Evolutionary conservation across 2,888 invertebrate species (phyloP), one percentile per base, ranked within the genome.

Genomic region (Anticlea derivata): DNA sequence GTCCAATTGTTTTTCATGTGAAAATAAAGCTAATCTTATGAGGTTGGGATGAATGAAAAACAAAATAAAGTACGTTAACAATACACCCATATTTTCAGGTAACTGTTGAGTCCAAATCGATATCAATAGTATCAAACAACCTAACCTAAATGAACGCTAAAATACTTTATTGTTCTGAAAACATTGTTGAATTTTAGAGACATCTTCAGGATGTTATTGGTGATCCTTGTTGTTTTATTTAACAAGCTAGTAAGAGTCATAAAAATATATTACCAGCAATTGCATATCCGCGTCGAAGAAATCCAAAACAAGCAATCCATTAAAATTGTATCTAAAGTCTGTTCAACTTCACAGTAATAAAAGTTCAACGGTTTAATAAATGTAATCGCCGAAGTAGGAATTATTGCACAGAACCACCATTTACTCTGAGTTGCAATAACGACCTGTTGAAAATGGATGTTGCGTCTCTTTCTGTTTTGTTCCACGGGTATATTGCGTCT

Each of bases 371-470:
- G 71, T 75, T 79, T 73, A 75, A 74, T 78, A 75, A 71, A 76
- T 78, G 69, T 58, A 53, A 59, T 46, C 68, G 73, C 65, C 64
- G 72, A 78, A 78, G 76, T 76, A 77, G 70, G 74, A 85, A 85
- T 80, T 79, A 85, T 83, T 79, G 75, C 79, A 80, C 79, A 69
- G 72, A 79, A 85, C 81, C 86, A 82, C 85, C 83, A 84, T 84
- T 87, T 80, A 86, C 79, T 80, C 68, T 75, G 72, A 80, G 80
- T 82, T 80, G 83, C 83, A 83, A 82, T 86, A 87, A 86, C 85
- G 88, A 89, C 89, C 89, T 89, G 89, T 88, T 89, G 89, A 88
- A 84, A 85, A 77, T 70, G 78, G 73, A 55, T 69, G 71, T 65
- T 69, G 73, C 69, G 76, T 88, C 86, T 73, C 76, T 71, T 70